Conservation (phyloP, 2,888 invertebrate species). For the Tetheella fluctuosa region DNA sequence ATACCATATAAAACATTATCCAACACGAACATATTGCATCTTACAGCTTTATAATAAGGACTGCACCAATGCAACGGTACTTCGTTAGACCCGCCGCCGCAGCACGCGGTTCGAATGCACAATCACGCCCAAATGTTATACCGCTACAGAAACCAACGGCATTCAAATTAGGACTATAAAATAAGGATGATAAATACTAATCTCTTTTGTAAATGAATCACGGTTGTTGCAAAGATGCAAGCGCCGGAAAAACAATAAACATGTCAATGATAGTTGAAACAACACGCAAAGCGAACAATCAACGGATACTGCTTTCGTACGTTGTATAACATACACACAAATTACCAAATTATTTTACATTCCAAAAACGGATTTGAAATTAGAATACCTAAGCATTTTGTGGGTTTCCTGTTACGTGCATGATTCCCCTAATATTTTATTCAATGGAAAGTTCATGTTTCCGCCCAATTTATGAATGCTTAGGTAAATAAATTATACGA, state of each 20-base stretch:
- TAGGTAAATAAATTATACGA: too few species aligned
- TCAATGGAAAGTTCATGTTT: too few species aligned
- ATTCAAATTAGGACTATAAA: neutral
- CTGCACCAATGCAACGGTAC: constrained; percentile 35
- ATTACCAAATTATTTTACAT: constrained; percentile 27
- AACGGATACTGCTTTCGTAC: constrained; percentile 36
- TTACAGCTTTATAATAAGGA: constrained; percentile 26
- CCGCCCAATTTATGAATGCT: too few species aligned
- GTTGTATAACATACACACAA: constrained; percentile 23
- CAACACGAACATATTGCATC: constrained; percentile 21
- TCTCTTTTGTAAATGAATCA: constrained; percentile 6
- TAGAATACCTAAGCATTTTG: neutral
- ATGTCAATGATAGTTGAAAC: constrained; percentile 37
- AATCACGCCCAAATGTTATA: constrained; percentile 20
- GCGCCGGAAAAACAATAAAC: constrained; percentile 48
- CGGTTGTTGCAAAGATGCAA: constrained; percentile 25
- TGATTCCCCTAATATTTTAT: too few species aligned
- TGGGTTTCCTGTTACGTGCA: neutral
- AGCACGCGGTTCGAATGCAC: constrained; percentile 35
- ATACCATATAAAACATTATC: neutral
- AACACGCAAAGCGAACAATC: constrained; percentile 41
- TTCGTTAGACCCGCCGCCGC: constrained; percentile 25
- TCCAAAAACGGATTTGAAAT: constrained; percentile 1
- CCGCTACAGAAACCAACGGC: neutral
- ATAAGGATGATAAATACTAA: neutral